Conservation (phyloP, 2,888 invertebrate genomes). For the Bombyx huttoni region DNA sequence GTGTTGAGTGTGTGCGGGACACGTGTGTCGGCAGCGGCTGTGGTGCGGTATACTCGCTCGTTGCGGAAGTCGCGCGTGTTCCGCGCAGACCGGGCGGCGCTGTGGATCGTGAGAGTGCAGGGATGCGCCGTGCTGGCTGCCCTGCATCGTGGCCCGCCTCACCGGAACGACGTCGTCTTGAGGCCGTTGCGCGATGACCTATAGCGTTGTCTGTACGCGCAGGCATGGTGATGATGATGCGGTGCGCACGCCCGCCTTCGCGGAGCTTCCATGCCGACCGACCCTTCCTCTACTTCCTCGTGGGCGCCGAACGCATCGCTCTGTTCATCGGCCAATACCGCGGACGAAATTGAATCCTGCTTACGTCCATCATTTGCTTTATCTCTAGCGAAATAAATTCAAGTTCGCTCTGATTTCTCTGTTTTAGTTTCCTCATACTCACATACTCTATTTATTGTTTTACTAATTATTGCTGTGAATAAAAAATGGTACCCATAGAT, state of each 20-base stretch:
- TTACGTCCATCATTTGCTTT: too few relatives aligned
- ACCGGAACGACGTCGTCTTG: neutral
- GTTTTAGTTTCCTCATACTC: too few relatives aligned
- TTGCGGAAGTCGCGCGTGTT: constrained; percentile 18
- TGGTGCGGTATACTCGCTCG: constrained; percentile 33
- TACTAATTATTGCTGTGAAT: too few relatives aligned
- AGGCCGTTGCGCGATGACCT: constrained; percentile 3
- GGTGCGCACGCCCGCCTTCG: constrained; percentile 33
- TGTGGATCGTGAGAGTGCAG: constrained; percentile 33
- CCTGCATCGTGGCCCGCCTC: neutral
- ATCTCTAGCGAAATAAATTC: too few relatives aligned
- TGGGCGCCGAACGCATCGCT: constrained; percentile 20
- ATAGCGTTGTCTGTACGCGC: constrained; percentile 17
- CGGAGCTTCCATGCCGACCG: constrained; percentile 44
- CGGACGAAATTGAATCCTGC: constrained; percentile 7
- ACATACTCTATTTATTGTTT: too few relatives aligned
- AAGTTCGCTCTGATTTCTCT: too few relatives aligned
- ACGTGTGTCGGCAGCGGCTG: constrained; percentile 23
- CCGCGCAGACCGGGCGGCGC: constrained; percentile 39
- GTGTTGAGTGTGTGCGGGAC: constrained; percentile 15
- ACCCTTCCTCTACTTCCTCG: constrained; percentile 51
- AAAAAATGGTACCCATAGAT: too few relatives aligned
- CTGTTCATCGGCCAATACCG: constrained; percentile 44
- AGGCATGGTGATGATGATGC: constrained; percentile 60
- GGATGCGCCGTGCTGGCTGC: neutral